Evolutionary conservation across 2,888 invertebrate genomes (phyloP).

Genomic region (Lithophane semibrunnea): DNA sequence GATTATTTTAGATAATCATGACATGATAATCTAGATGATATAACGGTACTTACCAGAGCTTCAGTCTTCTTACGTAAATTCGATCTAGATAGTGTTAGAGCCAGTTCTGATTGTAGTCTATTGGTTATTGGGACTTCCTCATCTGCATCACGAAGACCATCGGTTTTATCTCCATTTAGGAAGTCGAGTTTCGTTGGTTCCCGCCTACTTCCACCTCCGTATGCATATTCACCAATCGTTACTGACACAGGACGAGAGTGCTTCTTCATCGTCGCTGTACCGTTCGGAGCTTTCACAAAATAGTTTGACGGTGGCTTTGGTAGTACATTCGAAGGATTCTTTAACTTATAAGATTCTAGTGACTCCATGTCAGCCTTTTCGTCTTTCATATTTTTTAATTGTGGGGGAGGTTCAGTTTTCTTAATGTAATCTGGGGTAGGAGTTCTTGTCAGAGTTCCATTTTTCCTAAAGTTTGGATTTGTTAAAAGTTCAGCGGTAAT

Average conservation of each 20-base stretch:
- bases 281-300: constrained; percentile 91
- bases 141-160: constrained; percentile 76
- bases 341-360: constrained; percentile 93
- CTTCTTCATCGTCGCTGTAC: constrained; percentile 90
- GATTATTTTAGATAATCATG: constrained; percentile 36
- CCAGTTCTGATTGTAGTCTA: constrained; percentile 93
- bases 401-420: constrained; percentile 71
- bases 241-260: constrained; percentile 92
- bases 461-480: constrained; percentile 78
- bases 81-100: constrained; percentile 94
- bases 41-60: constrained; percentile 88
- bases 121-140: constrained; percentile 91
- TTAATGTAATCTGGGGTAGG: constrained; percentile 86
- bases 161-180: constrained; percentile 87
- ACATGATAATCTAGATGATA: constrained; percentile 35
- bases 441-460: constrained; percentile 80
- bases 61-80: constrained; percentile 94
- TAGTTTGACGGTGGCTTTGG: constrained; percentile 93
- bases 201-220: constrained; percentile 88
- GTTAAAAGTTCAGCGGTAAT: constrained; percentile 71
- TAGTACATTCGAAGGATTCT: constrained; percentile 91
- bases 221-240: constrained; percentile 93
- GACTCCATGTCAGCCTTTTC: constrained; percentile 94
- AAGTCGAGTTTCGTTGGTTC: constrained; percentile 94
- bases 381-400: constrained; percentile 79